These are phyloP conservation scores for Enteromius anoplus DNA, from an alignment of 2,797 vertebrate species.

Conservation along the genomic window DNA sequence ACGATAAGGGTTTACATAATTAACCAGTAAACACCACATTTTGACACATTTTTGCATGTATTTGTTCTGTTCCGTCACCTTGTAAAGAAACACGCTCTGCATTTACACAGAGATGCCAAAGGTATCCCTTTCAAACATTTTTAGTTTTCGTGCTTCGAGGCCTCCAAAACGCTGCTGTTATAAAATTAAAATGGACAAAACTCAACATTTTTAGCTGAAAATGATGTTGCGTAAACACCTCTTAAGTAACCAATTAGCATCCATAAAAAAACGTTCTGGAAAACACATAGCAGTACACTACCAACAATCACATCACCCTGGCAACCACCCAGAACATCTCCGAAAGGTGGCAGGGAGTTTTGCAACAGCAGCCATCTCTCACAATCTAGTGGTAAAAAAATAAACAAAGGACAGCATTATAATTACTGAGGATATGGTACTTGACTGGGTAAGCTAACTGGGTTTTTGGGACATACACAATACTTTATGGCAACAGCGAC, in stretches of 20 bases:
- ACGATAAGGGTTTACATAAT: too few relatives aligned
- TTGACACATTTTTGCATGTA: too few relatives aligned
- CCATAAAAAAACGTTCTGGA: neutral
- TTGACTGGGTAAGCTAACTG: slow-evolving; percentile 9
- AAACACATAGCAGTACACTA: neutral
- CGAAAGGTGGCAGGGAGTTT: neutral
- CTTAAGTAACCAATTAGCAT: neutral
- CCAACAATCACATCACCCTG: neutral
- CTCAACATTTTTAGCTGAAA: neutral
- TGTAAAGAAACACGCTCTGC: too few relatives aligned
- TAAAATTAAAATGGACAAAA: neutral
- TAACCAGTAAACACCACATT: too few relatives aligned
- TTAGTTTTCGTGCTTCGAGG: neutral
- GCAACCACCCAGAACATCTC: neutral
- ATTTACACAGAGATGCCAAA: neutral
- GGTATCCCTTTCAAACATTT: neutral
- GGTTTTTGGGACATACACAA: slow-evolving; percentile 31
- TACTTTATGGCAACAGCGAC: slow-evolving; percentile 22
- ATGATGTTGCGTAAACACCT: neutral
- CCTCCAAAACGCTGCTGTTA: neutral
- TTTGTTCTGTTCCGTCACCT: too few relatives aligned
- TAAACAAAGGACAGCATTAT: neutral
- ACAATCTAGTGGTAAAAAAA: neutral
- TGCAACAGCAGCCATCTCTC: neutral
- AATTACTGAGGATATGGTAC: slow-evolving; percentile 22